phyloP scores from a whole-genome alignment of 2,113 vertebrate species.

The Sarotherodon lohbergeri region DNA sequence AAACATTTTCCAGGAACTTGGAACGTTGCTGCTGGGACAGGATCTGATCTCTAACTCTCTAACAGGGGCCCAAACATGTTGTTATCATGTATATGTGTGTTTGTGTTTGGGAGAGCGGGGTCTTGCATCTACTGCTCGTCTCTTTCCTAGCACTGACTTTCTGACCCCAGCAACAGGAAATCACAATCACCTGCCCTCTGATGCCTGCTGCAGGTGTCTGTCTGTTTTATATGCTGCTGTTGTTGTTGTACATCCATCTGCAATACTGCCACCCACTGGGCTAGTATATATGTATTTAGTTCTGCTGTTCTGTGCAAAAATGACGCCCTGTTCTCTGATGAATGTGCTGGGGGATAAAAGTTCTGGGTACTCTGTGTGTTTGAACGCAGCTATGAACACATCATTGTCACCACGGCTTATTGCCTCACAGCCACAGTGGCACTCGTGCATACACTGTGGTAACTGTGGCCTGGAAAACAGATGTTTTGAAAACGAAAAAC shows the following conservation, averaged over 20 bases:
- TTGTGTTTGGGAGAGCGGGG: neutral
- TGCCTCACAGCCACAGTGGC: neutral
- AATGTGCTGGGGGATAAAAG: neutral
- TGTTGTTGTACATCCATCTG: neutral
- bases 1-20: neutral
- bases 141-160: neutral
- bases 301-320: neutral
- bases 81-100: neutral
- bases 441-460: neutral
- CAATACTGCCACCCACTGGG: neutral
- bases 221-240: neutral
- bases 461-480: neutral
- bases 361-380: neutral
- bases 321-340: neutral
- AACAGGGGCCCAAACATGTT: neutral
- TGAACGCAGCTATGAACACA: neutral
- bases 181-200: neutral
- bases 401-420: neutral
- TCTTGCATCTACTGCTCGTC: neutral
- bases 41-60: neutral
- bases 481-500: neutral
- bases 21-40: neutral
- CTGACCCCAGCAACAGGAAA: neutral
- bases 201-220: neutral
- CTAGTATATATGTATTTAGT: neutral